Evolutionary conservation across 2,113 vertebrate genomes (phyloP), one percentile per base, ranked within the genome.

Genomic region (Pholis gunnellus): DNA sequence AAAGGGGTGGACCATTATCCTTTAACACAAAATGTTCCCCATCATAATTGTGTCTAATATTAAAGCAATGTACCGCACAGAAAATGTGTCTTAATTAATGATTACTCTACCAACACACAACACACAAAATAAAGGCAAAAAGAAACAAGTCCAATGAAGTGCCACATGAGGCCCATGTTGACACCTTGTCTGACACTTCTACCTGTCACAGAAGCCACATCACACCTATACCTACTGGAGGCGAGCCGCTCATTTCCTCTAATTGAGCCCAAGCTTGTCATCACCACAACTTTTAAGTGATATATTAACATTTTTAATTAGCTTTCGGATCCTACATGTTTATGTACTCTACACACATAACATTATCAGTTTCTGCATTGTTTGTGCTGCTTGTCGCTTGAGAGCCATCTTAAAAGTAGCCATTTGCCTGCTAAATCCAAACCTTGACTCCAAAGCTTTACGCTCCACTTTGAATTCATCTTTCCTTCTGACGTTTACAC

Each of bases 111-210:
- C 29, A 38, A 29, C 60, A 74, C 34, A 50, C 1, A 15, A 17
- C 34, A 76, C 42, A 20, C 42, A 67, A 67, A 65, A 72, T n/a
- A 79, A 44, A 68, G 75, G 38, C 38, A 67, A 69, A 67, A 66
- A 81, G 75, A 73, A 74, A 80, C 63, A 27, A 42, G 72, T 59
- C 31, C 82, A 68, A 87, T 88, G 60, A 89, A 85, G 61, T 61
- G 74, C 59, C 66, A 77, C 83, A 85, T 59, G 64, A 83, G 72
- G 69, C 14, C 27, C 87, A 75, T 72, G 88, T 72, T 88, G 89
- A 89, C 93, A 93, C 88, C 82, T 91, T 88, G 73, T 86, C 89
- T 87, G 79, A 81, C 75, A 72, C 82, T 71, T 87, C 74, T 75
- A 83, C 72, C 50, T 80, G 79, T 83, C 77, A 82, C 88, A 73